Evolutionary conservation across 2,888 invertebrate genomes (phyloP), one percentile per base, ranked within the genome.

Genomic region (Agrilus cyanescens): DNA sequence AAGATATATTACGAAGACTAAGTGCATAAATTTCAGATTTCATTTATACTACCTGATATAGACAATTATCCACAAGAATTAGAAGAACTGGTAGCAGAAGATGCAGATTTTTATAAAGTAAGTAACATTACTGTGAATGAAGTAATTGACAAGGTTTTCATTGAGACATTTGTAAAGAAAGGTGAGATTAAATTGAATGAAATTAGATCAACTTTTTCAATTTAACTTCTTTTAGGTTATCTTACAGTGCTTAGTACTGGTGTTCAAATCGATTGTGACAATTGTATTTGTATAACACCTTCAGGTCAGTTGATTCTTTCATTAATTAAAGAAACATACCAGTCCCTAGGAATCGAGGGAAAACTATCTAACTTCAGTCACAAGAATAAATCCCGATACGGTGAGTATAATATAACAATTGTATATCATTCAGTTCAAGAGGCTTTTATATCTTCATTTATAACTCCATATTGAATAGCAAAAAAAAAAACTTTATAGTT

Each of bases 91-190:
- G 50, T 74, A 43, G 56, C 60, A 20, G 61, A 66, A 39, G 72
- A 75, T 54, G 69, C 63, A 52, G 71, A 74, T 52, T 75, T 75
- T 60, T 78, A 77, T 56, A 69, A 68, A 59, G 52, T 75, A 39
- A 54, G 58, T 37, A 57, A 63, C 43, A 51, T 77, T 10, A 58
- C 59, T 40, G 52, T 69, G n/a, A 58, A 56, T 34, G 69, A 72
- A 50, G 57, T 77, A 14, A 50, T 74, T 34, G 60, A 68, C 34
- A 60, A 61, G 44, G 62, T 68, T 42, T 77, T 78, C 56, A 62
- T 76, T 34, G 66, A 71, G 45, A 69, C 68, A 50, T 78, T 77
- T 59, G 60, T 76, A 8, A 71, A 69, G 52, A 67, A 68, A 67
- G 78, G 78, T 74, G 57, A 55, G 55, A 42, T 37, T 45, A 36